Base-by-base conservation (phyloP, 1,140 invertebrate genomes). In the Lepidotrigona ventralis region DNA sequence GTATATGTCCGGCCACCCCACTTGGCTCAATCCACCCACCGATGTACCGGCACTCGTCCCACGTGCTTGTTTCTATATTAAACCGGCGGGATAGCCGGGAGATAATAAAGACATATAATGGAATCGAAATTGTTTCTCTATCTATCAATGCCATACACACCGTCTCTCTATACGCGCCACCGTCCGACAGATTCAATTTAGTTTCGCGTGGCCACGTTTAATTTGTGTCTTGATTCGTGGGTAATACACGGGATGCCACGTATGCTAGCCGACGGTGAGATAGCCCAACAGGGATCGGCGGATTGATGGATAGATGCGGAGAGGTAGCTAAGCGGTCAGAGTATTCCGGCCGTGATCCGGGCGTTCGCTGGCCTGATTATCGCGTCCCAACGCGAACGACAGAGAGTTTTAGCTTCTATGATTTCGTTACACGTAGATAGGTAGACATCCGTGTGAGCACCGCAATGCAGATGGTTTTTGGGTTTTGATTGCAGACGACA, bases 401-500 rank as follows among this genome's bases (percentile, higher is more conserved):
- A 46, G 17, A 6, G 5, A 19, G 11, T 12, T 17, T 19, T 15
- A 11, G 66, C 19, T 19, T 11, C 33, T 51, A 19, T 19, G 69
- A 63, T 60, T 46, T 26, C 66, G 46, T 60, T 64, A 53, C 4
- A 51, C 11, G 11, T 17, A 21, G 58, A n/a, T 46, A 63, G n/a
- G 33, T 46, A 54, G 11, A 8, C n/a, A 33, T 6, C 23, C 21
- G n/a, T 21, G 58, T 11, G 64, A 46, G 39, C 39, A 78, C n/a
- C 56, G 26, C 78, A 60, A 15, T 64, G 71, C 58, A 80, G 39
- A 29, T 63, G 23, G 23, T 60, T 60, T 64, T 79, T 53, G 14
- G 39, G 12, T 84, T 66, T 89, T 89, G 79, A 83, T 91, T 95
- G 53, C 95, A 97, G 97, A 98, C 94, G 97, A 98, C 90, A 97